Evolutionary conservation across 2,797 vertebrate species (phyloP).

Genomic region (Enteromius fasciolatus): DNA sequence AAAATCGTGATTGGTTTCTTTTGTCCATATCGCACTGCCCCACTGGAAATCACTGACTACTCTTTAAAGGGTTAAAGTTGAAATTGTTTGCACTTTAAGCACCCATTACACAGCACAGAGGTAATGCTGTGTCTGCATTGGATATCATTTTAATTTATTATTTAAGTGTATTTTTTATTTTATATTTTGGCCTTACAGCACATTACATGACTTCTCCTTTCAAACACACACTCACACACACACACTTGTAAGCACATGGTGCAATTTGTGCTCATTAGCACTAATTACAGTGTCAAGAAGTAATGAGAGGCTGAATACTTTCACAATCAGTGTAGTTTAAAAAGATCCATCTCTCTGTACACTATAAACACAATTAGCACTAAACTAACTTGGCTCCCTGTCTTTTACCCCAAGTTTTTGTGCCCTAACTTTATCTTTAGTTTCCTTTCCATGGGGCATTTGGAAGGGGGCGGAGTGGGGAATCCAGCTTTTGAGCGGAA

Average conservation of each 20-base stretch:
- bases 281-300: conserved; percentile 39
- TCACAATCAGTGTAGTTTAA: conserved; percentile 38
- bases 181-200: background rate
- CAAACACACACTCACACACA: conserved; percentile 17
- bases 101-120: background rate
- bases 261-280: conserved; percentile 40
- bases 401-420: conserved; percentile 39
- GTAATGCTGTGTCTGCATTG: background rate
- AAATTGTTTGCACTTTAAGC: background rate
- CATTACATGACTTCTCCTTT: background rate
- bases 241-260: conserved; percentile 5
- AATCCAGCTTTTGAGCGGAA: conserved; percentile 28
- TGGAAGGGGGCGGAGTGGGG: conserved; percentile 15
- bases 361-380: conserved; percentile 56
- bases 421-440: conserved; percentile 41
- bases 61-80: background rate
- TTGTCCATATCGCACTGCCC: no score
- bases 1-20: no score
- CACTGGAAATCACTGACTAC: conserved; percentile 1
- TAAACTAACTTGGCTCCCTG: conserved; percentile 50
- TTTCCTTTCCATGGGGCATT: conserved; percentile 33
- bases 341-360: conserved; percentile 36
- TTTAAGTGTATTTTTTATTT: background rate
- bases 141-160: no score
- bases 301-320: conserved; percentile 42